Evolutionary conservation across 2,113 vertebrate species (phyloP).

Genomic region (Limanda limanda): DNA sequence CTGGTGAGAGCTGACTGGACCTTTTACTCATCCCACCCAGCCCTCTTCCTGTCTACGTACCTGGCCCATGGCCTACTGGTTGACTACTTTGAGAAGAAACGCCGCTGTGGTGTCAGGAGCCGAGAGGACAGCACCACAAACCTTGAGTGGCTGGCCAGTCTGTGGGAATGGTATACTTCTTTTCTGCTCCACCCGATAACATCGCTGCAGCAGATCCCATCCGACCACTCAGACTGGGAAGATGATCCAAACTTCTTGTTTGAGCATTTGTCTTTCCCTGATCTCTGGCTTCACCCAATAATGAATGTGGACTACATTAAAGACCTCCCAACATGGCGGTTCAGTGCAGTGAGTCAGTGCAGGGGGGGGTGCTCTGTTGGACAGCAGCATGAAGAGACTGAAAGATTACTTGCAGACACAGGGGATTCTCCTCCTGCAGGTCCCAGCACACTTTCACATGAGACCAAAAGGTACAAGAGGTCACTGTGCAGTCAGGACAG

Average conservation of each 20-base stretch:
- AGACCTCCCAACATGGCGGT: slow-evolving; percentile 91
- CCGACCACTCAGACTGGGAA: slow-evolving; percentile 93
- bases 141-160: slow-evolving; percentile 94
- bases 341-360: slow-evolving; percentile 67
- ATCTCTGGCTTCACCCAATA: slow-evolving; percentile 96
- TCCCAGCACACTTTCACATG: not conserved
- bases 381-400: slow-evolving; percentile 1
- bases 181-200: slow-evolving; percentile 94
- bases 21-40: slow-evolving; percentile 97
- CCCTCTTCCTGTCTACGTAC: slow-evolving; percentile 96
- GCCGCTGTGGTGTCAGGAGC: slow-evolving; percentile 83
- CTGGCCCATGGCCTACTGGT: slow-evolving; percentile 94
- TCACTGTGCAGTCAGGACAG: not conserved
- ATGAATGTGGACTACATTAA: slow-evolving; percentile 96
- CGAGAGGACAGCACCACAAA: slow-evolving; percentile 94
- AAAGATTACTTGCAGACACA: slow-evolving; percentile 8
- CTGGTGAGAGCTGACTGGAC: slow-evolving; percentile 96
- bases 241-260: slow-evolving; percentile 92
- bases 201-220: slow-evolving; percentile 91
- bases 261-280: slow-evolving; percentile 93
- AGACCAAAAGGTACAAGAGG: not conserved
- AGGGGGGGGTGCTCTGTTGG: slow-evolving; percentile 33
- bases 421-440: not conserved
- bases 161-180: slow-evolving; percentile 99
- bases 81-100: slow-evolving; percentile 98